phyloP scores from a whole-genome alignment of 1,140 invertebrate genomes.

The Linepithema humile region DNA sequence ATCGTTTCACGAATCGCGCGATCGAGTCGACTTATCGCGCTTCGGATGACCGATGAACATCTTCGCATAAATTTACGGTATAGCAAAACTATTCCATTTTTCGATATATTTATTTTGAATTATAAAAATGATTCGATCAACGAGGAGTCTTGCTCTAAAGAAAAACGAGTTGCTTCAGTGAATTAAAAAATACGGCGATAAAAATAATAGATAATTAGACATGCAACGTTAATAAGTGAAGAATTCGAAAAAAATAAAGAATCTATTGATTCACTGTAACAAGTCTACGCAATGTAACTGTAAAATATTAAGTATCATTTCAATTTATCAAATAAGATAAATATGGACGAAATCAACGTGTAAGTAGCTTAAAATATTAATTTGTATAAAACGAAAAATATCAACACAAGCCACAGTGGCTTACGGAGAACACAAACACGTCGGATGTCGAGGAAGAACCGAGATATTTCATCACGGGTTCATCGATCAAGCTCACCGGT shows the following conservation, averaged over 20 bases:
- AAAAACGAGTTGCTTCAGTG: background rate
- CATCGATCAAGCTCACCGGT: constrained; percentile 16
- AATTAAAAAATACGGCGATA: background rate
- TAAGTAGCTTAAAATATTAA: background rate
- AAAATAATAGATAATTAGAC: background rate
- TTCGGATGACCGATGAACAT: constrained; percentile 18
- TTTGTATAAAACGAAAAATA: background rate
- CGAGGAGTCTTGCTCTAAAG: background rate
- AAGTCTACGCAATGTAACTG: background rate
- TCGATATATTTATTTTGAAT: background rate
- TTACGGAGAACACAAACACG: background rate
- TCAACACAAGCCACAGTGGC: no score
- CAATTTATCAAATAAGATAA: background rate
- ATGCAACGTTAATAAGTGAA: background rate
- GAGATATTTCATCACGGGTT: background rate
- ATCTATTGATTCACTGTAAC: background rate
- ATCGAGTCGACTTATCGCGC: background rate
- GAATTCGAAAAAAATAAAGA: background rate
- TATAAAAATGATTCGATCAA: background rate
- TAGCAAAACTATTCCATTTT: background rate
- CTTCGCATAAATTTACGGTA: background rate
- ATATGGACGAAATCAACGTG: background rate
- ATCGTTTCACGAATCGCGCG: background rate
- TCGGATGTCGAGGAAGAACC: background rate
- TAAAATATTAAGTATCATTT: background rate